Evolutionary conservation across 92 coral and sea anemone genomes (phyloP).

Genomic region (Porites divaricata): DNA sequence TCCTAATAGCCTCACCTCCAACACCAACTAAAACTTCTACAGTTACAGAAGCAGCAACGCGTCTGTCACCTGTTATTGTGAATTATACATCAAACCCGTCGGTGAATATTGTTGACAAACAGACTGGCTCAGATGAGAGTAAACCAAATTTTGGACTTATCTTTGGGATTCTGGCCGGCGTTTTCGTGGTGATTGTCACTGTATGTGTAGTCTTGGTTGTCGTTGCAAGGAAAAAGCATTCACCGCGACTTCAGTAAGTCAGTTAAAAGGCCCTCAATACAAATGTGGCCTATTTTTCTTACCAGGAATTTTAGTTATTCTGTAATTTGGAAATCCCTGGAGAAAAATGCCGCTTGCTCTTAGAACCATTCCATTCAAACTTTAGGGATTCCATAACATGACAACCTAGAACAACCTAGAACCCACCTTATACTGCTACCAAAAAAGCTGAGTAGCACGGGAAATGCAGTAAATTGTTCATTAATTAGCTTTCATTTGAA

Average conservation of each 20-base stretch:
- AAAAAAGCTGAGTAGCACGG: not conserved
- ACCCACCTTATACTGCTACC: no score
- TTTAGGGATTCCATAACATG: no score
- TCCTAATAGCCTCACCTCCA: slow-evolving; percentile 45
- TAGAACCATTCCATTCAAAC: no score
- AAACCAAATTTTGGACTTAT: slow-evolving; percentile 57
- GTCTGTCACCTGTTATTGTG: not conserved
- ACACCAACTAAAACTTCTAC: slow-evolving; percentile 25
- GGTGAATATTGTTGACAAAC: slow-evolving; percentile 7
- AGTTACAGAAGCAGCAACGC: not conserved
- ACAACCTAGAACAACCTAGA: no score
- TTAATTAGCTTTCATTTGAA: not conserved
- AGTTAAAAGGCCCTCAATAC: no score
- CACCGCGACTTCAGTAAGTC: slow-evolving; percentile 81
- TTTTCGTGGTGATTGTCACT: slow-evolving; percentile 6
- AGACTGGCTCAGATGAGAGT: not conserved
- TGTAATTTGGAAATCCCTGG: no score
- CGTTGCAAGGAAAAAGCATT: slow-evolving; percentile 44
- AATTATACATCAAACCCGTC: slow-evolving; percentile 5
- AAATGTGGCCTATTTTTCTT: not conserved
- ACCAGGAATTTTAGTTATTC: no score
- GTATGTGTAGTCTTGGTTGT: slow-evolving; percentile 17
- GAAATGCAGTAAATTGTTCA: not conserved
- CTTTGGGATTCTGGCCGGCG: slow-evolving; percentile 66
- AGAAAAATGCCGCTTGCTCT: no score